Conservation (phyloP, 2,888 invertebrate species). For the Chironomus tentans region DNA sequence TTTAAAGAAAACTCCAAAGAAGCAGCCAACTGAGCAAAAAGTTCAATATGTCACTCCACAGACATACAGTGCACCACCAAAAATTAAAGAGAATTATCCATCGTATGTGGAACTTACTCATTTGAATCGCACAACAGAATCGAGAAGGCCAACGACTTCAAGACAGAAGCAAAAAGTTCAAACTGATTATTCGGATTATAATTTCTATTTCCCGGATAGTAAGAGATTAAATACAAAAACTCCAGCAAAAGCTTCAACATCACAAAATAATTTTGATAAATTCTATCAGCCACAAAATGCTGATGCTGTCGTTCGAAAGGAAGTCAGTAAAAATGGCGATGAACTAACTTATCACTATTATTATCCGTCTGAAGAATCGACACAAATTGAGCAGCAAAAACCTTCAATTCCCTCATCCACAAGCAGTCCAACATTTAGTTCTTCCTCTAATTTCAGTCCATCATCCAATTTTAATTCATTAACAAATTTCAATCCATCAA, state of each 20-base stretch:
- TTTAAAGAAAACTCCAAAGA: not conserved
- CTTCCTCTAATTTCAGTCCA: not conserved
- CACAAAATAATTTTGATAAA: not conserved
- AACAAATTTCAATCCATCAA: no score
- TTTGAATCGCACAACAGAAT: not conserved
- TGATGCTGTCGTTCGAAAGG: not conserved
- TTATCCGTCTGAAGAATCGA: constrained; percentile 3
- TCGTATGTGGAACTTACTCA: not conserved
- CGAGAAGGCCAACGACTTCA: not conserved
- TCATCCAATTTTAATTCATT: not conserved
- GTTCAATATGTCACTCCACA: constrained; percentile 19
- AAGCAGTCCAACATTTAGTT: not conserved
- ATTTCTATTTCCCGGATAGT: constrained; percentile 6
- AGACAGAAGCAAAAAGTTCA: not conserved
- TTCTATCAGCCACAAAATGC: constrained; percentile 14
- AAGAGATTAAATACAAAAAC: constrained; percentile 13
- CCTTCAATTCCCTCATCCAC: not conserved
- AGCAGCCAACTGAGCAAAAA: not conserved
- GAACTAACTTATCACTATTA: constrained; percentile 9
- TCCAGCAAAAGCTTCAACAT: constrained; percentile 9
- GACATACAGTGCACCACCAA: not conserved
- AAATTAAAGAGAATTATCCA: constrained; percentile 4
- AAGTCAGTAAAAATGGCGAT: constrained; percentile 1
- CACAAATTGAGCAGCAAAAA: not conserved
- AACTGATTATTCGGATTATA: not conserved